Evolutionary conservation across 2,888 invertebrate species (phyloP).

Genomic region (Patella depressa): DNA sequence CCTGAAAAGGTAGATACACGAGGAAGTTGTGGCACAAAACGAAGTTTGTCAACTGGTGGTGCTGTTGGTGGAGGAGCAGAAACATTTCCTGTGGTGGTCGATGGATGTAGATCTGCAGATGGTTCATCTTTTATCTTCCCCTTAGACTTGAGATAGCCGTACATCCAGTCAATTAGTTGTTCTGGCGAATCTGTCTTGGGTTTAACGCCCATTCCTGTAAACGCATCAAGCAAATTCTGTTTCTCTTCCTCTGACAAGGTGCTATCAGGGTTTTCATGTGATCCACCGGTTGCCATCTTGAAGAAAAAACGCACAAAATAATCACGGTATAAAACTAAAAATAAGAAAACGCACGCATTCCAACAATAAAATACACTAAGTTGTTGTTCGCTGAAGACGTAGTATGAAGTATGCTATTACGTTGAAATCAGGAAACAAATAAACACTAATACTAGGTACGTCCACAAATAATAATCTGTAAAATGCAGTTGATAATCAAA

Average conservation of each 20-base stretch:
- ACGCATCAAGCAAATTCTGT: not conserved
- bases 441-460: too few relatives aligned
- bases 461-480: too few relatives aligned
- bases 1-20: slow-evolving; percentile 3
- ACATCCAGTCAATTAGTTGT: not conserved
- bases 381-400: not conserved
- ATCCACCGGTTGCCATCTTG: not conserved
- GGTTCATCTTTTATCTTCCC: not conserved
- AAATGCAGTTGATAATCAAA: too few relatives aligned
- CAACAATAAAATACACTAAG: not conserved
- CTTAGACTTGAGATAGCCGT: not conserved
- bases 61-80: not conserved
- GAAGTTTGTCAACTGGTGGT: not conserved
- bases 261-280: not conserved
- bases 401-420: too few relatives aligned
- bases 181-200: not conserved
- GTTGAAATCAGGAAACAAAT: too few relatives aligned
- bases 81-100: not conserved
- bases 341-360: not conserved
- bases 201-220: not conserved
- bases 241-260: not conserved
- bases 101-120: not conserved
- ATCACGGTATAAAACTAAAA: not conserved
- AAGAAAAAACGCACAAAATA: not conserved
- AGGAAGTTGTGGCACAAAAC: not conserved